phyloP scores from a whole-genome alignment of 37 sponge, comb jelly and placozoan genomes.

The Amphimedon queenslandica region DNA sequence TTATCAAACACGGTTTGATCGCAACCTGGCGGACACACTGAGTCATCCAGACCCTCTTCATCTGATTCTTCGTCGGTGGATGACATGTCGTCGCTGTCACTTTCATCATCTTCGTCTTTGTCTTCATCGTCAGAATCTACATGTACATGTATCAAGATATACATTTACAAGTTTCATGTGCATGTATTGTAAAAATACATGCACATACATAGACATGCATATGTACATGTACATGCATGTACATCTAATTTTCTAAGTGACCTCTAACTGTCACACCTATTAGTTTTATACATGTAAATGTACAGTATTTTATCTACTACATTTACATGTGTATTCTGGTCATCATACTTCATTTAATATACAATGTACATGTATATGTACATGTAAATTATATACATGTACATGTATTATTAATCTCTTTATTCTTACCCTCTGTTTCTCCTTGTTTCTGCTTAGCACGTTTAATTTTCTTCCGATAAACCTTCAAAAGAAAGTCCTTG shows the following conservation, averaged over 20 bases:
- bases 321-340: too few species aligned
- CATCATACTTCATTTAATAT: not conserved
- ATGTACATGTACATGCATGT: too few species aligned
- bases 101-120: constrained; percentile 70
- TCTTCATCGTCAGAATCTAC: constrained; percentile 37
- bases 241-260: too few species aligned
- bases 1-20: constrained; percentile 76
- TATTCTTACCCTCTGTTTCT: constrained; percentile 33
- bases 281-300: too few species aligned
- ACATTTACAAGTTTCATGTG: too few species aligned
- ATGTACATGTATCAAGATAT: too few species aligned
- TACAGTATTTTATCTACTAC: too few species aligned
- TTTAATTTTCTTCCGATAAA: constrained; percentile 98
- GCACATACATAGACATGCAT: too few species aligned
- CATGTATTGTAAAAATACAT: too few species aligned
- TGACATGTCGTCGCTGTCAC: constrained; percentile 52
- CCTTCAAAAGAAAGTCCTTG: constrained; percentile 87
- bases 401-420: constrained; percentile 8
- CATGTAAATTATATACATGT: constrained; percentile 24
- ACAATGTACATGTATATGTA: constrained; percentile 7
- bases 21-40: constrained; percentile 91
- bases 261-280: too few species aligned
- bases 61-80: constrained; percentile 24
- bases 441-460: constrained; percentile 65
- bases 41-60: constrained; percentile 79